A percentile compares a stretch with the other conserved stretches of the same genome.
Conservation (phyloP, 2,797 vertebrate species). For the Sparidentex hasta region DNA sequence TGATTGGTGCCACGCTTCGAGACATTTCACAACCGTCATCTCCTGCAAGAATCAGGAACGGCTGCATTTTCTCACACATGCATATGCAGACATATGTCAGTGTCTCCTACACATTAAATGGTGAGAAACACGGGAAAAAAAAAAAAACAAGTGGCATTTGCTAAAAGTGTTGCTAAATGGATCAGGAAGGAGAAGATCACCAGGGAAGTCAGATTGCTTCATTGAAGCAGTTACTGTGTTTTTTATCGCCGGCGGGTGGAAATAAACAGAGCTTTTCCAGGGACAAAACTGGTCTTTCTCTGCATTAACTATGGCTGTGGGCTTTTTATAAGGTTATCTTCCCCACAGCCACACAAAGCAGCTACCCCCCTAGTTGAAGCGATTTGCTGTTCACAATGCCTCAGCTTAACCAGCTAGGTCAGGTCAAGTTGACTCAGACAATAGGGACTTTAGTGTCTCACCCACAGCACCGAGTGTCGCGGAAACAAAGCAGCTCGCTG, state of each 20-base stretch:
- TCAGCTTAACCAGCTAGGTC: constrained; percentile 91
- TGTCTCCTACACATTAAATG: constrained; percentile 14
- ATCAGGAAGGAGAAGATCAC: constrained; percentile 57
- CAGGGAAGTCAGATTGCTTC: constrained; percentile 46
- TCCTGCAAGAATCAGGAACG: constrained; percentile 63
- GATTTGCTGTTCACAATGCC: constrained; percentile 89
- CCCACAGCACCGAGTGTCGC: constrained; percentile 85
- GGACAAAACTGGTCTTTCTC: constrained; percentile 86
- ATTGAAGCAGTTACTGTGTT: constrained; percentile 59
- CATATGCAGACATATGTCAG: constrained; percentile 42
- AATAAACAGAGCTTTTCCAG: constrained; percentile 79
- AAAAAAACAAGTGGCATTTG: constrained; percentile 48
- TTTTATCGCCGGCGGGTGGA: constrained; percentile 76
- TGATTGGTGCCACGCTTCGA: constrained; percentile 77
- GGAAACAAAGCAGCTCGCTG: constrained; percentile 83
- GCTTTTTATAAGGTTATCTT: constrained; percentile 87
- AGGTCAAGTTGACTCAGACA: constrained; percentile 91
- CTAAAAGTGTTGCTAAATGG: constrained; percentile 71
- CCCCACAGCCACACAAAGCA: constrained; percentile 85
- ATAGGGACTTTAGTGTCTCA: constrained; percentile 88
- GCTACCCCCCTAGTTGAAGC: constrained; percentile 87
- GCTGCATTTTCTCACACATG: constrained; percentile 56
- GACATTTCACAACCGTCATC: constrained; percentile 72
- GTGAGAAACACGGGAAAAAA: constrained; percentile 42
- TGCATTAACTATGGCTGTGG: constrained; percentile 83